These are phyloP conservation scores for Todiramphus chloris DNA, from an alignment of 2,113 vertebrate species.

Conservation along the genomic window DNA sequence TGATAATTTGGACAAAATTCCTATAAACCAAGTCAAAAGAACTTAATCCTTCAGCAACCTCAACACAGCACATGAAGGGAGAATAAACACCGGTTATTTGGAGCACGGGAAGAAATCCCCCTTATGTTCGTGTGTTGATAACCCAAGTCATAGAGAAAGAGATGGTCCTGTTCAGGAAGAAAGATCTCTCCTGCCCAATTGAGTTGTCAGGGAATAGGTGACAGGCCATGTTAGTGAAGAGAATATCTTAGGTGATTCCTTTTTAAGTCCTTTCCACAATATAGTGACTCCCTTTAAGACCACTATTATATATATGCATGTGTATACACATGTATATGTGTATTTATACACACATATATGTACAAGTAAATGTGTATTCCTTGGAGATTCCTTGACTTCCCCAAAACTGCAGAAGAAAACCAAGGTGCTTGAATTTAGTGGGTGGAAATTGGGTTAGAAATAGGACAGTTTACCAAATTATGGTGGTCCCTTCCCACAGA, in stretches of 20 bases:
- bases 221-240: neutral
- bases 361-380: neutral
- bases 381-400: neutral
- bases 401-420: slow-evolving; percentile 22
- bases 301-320: neutral
- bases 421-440: slow-evolving; percentile 43
- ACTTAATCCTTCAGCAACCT: neutral
- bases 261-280: neutral
- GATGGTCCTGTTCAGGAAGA: neutral
- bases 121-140: neutral
- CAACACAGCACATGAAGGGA: neutral
- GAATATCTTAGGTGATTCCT: neutral
- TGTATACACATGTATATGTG: neutral
- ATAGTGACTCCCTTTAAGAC: neutral
- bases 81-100: neutral
- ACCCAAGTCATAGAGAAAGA: neutral
- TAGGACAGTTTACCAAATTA: slow-evolving; percentile 64
- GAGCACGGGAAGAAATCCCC: neutral
- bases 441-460: slow-evolving; percentile 49
- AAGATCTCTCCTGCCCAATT: neutral
- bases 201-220: neutral
- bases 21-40: neutral
- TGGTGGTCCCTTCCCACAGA: slow-evolving; percentile 51
- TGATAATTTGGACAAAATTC: neutral
- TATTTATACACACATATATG: neutral